Base-by-base conservation (phyloP, 2,888 invertebrate species). In the Pseudococcus jackbeardsleyi region DNA sequence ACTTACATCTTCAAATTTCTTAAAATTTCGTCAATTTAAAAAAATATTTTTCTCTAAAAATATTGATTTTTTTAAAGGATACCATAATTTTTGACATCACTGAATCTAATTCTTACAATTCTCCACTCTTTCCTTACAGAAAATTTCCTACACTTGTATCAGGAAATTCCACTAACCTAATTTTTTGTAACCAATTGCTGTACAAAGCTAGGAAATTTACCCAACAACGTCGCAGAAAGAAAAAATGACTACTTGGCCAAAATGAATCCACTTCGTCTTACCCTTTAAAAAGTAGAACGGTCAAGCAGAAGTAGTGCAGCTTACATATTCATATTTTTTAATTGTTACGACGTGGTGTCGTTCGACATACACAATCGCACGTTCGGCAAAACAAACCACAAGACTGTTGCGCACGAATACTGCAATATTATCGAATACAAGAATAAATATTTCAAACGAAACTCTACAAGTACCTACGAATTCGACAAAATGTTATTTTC, bases 241-340 rank as follows among this genome's bases (percentile, higher is more conserved):
- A 72, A 72, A 72, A 72, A 6, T 33, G 68, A 22, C 33, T 11
- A 72, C 68, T 26, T 15, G 12, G 68, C 68, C 68, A 72, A 72
- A 72, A 72, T 12, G 59, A 59, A 59, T 72, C 33, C 68, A 26
- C 26, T 12, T 72, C 68, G 26, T 72, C 26, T 72, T 72, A 72
- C 68, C 22, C 33, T 72, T 72, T 26, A 72, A 33, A 72, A 72
- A 72, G 68, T 72, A 72, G 68, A 72, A 12, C 68, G 26, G 26
- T 33, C 26, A 17, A 26, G 12, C 19, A 59, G 59, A 72, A 72
- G 26, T 72, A 72, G 68, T 72, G 68, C 33, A 72, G 68, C 68
- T 72, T 72, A 72, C 68, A 72, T 72, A 72, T 72, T 72, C 68
- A 72, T 72, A 72, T 12, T 72, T 54, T 64, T 72, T 72, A 72